Evolutionary conservation across 2,113 vertebrate genomes (phyloP).

Genomic region (Chunga burmeisteri): DNA sequence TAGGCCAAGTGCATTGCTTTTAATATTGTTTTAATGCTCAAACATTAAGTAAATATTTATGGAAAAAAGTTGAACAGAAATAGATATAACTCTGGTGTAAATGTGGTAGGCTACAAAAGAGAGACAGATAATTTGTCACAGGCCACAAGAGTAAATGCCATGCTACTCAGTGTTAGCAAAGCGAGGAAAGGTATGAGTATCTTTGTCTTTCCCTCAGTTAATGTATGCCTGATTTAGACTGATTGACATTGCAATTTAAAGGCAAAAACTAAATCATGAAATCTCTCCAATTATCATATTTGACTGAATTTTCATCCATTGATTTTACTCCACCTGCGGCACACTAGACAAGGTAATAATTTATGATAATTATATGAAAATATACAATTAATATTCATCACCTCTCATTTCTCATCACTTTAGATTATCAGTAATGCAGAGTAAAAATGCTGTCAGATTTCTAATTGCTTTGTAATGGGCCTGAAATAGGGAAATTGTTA

Average conservation of each 20-base stretch:
- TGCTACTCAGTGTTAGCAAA: not conserved
- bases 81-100: not conserved
- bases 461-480: constrained; percentile 90
- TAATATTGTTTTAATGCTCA: not conserved
- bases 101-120: not conserved
- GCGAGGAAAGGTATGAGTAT: not conserved
- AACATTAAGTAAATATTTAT: not conserved
- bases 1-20: not conserved
- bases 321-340: constrained; percentile 76
- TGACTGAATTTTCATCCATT: constrained; percentile 70
- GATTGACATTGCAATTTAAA: constrained; percentile 48
- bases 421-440: constrained; percentile 88
- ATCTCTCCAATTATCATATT: constrained; percentile 75
- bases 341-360: constrained; percentile 84
- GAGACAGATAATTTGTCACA: not conserved
- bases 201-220: not conserved
- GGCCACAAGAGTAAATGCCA: not conserved
- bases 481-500: constrained; percentile 87
- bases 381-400: constrained; percentile 88
- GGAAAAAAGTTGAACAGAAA: not conserved
- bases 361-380: constrained; percentile 90
- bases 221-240: not conserved
- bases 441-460: constrained; percentile 87
- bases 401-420: constrained; percentile 86
- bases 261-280: constrained; percentile 54